Evolutionary conservation across 1,140 invertebrate species (phyloP).

Genomic region (Drosophila nannoptera): DNA sequence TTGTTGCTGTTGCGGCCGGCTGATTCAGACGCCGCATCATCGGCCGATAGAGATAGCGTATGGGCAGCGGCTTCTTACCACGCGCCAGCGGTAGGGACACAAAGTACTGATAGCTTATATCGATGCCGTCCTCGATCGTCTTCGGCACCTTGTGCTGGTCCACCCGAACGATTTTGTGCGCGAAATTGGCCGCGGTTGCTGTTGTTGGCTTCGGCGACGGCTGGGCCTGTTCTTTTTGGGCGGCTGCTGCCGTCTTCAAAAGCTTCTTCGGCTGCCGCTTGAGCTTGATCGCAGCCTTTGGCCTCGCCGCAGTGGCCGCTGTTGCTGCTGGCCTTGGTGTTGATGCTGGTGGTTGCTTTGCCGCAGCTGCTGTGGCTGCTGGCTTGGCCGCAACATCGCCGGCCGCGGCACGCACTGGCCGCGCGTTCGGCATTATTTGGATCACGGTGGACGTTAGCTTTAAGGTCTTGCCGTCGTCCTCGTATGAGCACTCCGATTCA

Average conservation of each 20-base stretch:
- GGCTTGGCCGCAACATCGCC: background rate
- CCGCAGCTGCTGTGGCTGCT: background rate
- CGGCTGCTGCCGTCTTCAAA: background rate
- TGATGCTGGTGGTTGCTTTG: background rate
- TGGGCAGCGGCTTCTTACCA: conserved; percentile 43
- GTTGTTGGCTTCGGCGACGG: background rate
- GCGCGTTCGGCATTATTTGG: conserved; percentile 33
- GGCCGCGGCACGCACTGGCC: background rate
- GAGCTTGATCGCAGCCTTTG: too few species aligned
- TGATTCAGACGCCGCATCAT: conserved; percentile 52
- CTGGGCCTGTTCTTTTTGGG: background rate
- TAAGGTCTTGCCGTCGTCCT: conserved; percentile 27
- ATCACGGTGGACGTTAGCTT: conserved; percentile 60
- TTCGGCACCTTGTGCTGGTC: conserved; percentile 55
- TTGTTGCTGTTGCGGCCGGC: background rate
- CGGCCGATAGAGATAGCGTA: conserved; percentile 60
- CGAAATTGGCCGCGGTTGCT: background rate
- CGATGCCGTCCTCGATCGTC: conserved; percentile 63
- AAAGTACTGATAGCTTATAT: conserved; percentile 64
- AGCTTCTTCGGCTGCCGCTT: background rate
- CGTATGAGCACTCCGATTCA: background rate
- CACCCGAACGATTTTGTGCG: conserved; percentile 39
- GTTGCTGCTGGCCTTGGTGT: background rate
- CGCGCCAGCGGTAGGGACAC: conserved; percentile 51
- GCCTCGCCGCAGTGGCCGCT: background rate